Percentiles rank a stretch among this genome's conserved stretches.
Evolutionary conservation across 2,888 invertebrate genomes (phyloP).

Genomic region (Dryocosmus kuriphilus): DNA sequence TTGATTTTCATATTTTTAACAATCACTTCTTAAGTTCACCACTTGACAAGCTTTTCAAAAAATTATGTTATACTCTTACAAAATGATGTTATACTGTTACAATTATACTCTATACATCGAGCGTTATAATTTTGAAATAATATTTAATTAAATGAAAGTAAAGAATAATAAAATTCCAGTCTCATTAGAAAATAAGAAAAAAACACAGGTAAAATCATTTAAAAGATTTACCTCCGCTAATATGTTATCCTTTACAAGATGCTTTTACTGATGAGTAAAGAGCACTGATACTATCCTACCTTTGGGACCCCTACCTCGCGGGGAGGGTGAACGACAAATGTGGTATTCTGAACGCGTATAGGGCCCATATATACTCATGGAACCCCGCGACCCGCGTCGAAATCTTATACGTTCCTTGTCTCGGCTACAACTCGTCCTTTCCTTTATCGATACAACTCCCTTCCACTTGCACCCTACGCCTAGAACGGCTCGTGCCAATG

Average conservation of each 20-base stretch:
- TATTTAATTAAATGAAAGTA: not conserved
- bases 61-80: too few species aligned
- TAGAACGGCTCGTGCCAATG: not conserved
- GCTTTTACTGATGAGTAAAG: slow-evolving; percentile 15
- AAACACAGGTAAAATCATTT: not conserved
- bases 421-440: not conserved
- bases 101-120: too few species aligned
- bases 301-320: slow-evolving; percentile 62
- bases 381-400: slow-evolving; percentile 58
- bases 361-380: slow-evolving; percentile 75
- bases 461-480: not conserved
- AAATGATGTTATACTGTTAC: too few species aligned
- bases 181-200: not conserved
- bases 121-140: not conserved
- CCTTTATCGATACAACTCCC: not conserved
- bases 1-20: too few species aligned
- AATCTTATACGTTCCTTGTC: slow-evolving; percentile 26
- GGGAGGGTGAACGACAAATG: slow-evolving; percentile 73
- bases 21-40: too few species aligned
- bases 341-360: slow-evolving; percentile 76
- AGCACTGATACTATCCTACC: slow-evolving; percentile 18
- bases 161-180: not conserved
- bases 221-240: not conserved
- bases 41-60: too few species aligned
- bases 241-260: not conserved